phyloP scores from a whole-genome alignment of 1,140 invertebrate genomes.

The Holotrichia oblita region DNA sequence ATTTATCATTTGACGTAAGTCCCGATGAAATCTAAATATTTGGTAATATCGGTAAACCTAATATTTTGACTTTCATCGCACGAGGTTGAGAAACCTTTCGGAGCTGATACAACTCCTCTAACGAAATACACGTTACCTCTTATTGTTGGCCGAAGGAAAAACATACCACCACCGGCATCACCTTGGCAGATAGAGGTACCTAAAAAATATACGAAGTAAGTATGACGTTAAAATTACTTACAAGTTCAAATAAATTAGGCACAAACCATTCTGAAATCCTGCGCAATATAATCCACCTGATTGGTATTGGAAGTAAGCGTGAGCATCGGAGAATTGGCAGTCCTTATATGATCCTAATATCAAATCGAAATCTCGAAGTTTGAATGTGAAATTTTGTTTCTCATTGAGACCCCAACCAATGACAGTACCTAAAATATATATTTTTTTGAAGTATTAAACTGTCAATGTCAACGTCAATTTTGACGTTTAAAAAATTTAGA shows the following conservation, averaged over 20 bases:
- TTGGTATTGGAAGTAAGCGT: slow-evolving; percentile 64
- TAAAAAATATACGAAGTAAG: slow-evolving; percentile 51
- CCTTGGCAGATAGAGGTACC: slow-evolving; percentile 69
- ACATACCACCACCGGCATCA: slow-evolving; percentile 69
- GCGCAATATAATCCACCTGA: slow-evolving; percentile 72
- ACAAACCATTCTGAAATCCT: slow-evolving; percentile 60
- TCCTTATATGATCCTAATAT: slow-evolving; percentile 54
- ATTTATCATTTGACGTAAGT: neutral
- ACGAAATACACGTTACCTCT: slow-evolving; percentile 62
- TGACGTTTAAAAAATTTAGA: too few relatives aligned
- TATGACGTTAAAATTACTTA: neutral
- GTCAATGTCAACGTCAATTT: too few relatives aligned
- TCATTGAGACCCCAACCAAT: slow-evolving; percentile 72
- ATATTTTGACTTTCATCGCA: slow-evolving; percentile 66
- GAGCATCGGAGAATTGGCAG: slow-evolving; percentile 57
- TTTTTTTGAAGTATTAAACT: too few relatives aligned
- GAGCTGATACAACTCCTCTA: slow-evolving; percentile 67
- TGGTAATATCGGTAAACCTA: slow-evolving; percentile 67
- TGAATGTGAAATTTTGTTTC: slow-evolving; percentile 63
- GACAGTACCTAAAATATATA: neutral
- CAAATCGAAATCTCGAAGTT: slow-evolving; percentile 59
- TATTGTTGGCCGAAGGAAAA: slow-evolving; percentile 55
- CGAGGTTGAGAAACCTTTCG: slow-evolving; percentile 57
- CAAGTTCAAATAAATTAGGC: neutral
- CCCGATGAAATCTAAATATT: slow-evolving; percentile 62